Base-by-base conservation (phyloP, 2,113 vertebrate genomes). In the Mastomys coucha region DNA sequence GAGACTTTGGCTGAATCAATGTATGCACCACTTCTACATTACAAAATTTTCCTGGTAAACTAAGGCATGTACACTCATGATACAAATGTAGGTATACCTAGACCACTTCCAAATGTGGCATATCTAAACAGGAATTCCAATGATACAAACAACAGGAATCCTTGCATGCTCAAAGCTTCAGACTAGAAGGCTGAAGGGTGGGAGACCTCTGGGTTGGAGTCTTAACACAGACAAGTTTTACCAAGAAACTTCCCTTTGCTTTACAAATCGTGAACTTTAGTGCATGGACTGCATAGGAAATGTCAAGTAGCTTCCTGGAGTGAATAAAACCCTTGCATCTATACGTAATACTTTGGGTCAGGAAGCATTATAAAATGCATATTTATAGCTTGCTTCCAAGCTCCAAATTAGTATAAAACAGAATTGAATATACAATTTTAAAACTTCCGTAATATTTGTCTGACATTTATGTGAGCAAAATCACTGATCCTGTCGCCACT, bases 401-500 rank as follows among this genome's bases (percentile, higher is more conserved):
- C 76, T 94, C 58, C 91, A 95, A 96, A 91, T 88, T 96, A 75
- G 31, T 88, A 80, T 93, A 89, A 94, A 93, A 95, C 84, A 95
- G 42, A 84, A 65, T 90, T 96, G 69, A 88, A 96, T 97, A 90
- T 84, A 56, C 65, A 88, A 90, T 97, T 96, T 96, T 20, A 91
- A 97, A 94, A 92, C 75, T 95, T 96, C 63, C 90, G 31, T 92
- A 95, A 88, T 92, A 91, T 42, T 65, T 88, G 20, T 88, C 94
- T 96, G 95, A 90, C 93, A 96, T 88, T 69, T 70, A 96, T 81
- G 28, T 81, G 65, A 92, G 53, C 70, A 91, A 96, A 97, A 95
- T 96, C 95, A 93, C 90, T 95, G 94, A 93, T 67, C 31, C 39
- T 82, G 95, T 93, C 1, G 0, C 92, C 88, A 77, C 85, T 77